phyloP scores from a whole-genome alignment of 2,113 vertebrate genomes.

The Apus apus region DNA sequence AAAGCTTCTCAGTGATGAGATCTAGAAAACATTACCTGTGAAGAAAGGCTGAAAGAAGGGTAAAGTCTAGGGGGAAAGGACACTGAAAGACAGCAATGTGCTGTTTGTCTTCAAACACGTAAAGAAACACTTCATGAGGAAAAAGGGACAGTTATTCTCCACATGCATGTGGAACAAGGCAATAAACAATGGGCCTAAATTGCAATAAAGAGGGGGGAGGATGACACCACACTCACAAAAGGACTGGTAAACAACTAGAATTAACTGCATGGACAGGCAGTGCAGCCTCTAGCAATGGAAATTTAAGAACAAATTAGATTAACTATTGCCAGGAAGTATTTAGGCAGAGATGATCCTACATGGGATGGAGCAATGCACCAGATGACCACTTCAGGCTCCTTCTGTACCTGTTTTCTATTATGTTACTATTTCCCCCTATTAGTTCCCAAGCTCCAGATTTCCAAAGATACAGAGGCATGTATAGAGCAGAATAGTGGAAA shows the following conservation, averaged over 20 bases:
- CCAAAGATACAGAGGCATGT: background rate
- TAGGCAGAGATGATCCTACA: background rate
- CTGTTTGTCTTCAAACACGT: background rate
- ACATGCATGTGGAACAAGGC: background rate
- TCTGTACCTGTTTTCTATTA: background rate
- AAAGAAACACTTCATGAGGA: background rate
- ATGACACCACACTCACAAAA: background rate
- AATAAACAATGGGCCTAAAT: background rate
- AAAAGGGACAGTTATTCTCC: background rate
- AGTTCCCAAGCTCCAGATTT: background rate
- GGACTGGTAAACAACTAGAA: background rate
- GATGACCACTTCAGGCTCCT: background rate
- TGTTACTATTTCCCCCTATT: background rate
- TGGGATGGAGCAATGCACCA: background rate
- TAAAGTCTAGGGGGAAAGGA: background rate
- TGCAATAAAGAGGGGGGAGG: background rate
- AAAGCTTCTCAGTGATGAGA: background rate
- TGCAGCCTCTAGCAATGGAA: background rate
- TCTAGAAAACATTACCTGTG: background rate
- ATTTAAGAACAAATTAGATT: background rate
- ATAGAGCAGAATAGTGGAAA: background rate
- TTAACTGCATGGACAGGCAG: background rate
- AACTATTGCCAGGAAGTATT: background rate
- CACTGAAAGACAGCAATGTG: background rate
- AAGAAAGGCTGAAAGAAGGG: background rate